Base-by-base conservation (phyloP, 2,797 vertebrate genomes). In the Cygnus olor region DNA sequence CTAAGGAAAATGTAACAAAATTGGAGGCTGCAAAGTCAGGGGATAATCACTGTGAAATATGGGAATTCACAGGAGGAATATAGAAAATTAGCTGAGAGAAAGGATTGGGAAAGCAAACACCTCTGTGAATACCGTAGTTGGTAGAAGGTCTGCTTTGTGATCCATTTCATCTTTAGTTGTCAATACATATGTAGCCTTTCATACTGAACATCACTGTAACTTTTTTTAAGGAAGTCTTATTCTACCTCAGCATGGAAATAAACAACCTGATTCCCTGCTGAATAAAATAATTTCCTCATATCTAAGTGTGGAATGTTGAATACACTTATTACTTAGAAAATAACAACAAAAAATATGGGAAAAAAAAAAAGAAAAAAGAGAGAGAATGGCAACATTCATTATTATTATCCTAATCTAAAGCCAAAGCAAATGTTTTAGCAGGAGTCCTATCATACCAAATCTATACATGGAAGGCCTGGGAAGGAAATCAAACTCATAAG, bases 151-250 rank as follows among this genome's bases (percentile, higher is more conserved):
- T 79, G 28, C 44, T 27, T 57, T 54, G 22, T 47, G 16, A n/a
- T 63, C 42, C 86, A 12, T 30, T 65, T 68, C 30, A 36, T 64
- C 18, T 4, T 25, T 77, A 68, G 19, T 60, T 21, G 15, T 65
- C 7, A 51, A 30, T 57, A 57, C 5, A 69, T 57, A 84, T 0
- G 0, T 18, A 73, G 25, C 6, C 5, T 24, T 54, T 87, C 85
- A 51, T 13, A 72, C 3, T n/a, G 63, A 79, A 71, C 2, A 38
- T 5, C 27, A 76, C 40, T 71, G 16, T 19, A 53, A 63, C 2
- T 32, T 80, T 24, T 60, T 40, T 7, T 16, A 45, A 73, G 13
- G 0, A 80, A 84, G 4, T 42, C 13, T 9, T 91, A 47, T 27
- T 94, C 40, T 60, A 32, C 19, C 69, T 61, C 9, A 53, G 69